phyloP scores from a whole-genome alignment of 1,140 invertebrate genomes.

The Brachionus paranguensis region DNA sequence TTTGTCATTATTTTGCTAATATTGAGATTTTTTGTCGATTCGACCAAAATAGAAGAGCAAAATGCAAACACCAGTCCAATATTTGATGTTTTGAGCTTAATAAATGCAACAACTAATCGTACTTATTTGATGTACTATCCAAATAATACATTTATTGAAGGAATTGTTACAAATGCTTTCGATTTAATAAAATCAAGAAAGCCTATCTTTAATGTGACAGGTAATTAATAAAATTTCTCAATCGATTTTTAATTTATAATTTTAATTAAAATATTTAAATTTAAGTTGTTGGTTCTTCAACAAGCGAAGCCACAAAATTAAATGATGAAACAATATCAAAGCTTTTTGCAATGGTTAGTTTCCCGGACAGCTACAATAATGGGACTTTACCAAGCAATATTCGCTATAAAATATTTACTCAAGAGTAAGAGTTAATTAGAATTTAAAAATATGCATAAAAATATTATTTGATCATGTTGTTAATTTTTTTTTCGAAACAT shows the following conservation, averaged over 20 bases:
- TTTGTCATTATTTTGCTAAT: slow-evolving; percentile 27
- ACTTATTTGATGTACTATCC: slow-evolving; percentile 4
- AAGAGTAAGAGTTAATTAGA: neutral
- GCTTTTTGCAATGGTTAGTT: slow-evolving; percentile 3
- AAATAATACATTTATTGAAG: slow-evolving; percentile 5
- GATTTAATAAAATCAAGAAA: neutral
- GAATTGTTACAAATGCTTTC: slow-evolving; percentile 5
- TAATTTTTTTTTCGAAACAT: too few species aligned
- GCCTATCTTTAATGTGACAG: slow-evolving; percentile 15
- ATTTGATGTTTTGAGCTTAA: neutral
- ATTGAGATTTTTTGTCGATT: slow-evolving; percentile 26
- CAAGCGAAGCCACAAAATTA: neutral
- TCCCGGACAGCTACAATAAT: neutral
- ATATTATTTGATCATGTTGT: too few species aligned
- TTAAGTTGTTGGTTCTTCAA: neutral
- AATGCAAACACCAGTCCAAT: neutral
- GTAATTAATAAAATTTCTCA: neutral
- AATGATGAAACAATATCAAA: neutral
- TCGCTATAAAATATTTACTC: slow-evolving; percentile 23
- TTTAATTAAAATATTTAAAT: neutral
- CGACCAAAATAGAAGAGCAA: slow-evolving; percentile 1
- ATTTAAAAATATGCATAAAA: too few species aligned
- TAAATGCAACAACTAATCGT: slow-evolving; percentile 1
- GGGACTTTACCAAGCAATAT: neutral
- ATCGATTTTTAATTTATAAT: neutral